Evolutionary conservation across 2,797 vertebrate genomes (phyloP).

Genomic region (Catamblyrhynchus diadema): DNA sequence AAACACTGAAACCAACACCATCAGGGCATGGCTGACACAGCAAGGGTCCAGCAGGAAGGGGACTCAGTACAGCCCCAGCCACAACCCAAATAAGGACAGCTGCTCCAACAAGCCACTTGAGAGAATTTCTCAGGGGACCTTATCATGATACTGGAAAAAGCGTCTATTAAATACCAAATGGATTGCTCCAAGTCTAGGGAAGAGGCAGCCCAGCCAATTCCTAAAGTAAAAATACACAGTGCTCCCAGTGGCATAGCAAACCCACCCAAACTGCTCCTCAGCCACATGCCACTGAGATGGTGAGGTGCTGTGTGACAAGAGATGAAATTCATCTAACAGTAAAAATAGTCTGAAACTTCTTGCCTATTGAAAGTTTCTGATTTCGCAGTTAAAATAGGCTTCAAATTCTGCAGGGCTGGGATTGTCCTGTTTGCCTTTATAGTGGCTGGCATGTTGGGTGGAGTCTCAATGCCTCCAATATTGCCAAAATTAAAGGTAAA

Average conservation of each 20-base stretch:
- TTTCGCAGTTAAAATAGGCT: not conserved
- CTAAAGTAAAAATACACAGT: not conserved
- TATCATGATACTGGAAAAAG: not conserved
- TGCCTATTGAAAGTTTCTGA: not conserved
- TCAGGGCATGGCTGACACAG: fast-evolving
- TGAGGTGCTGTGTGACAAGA: not conserved
- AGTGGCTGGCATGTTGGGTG: not conserved
- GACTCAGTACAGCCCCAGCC: not conserved
- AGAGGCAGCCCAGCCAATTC: not conserved
- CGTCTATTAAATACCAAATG: not conserved
- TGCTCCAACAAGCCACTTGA: not conserved
- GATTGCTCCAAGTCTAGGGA: not conserved
- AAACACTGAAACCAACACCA: not conserved
- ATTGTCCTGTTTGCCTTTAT: not conserved
- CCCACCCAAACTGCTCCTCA: not conserved
- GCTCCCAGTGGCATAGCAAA: not conserved
- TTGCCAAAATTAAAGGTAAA: not conserved
- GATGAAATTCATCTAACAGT: not conserved
- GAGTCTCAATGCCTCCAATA: not conserved
- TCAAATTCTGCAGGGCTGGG: not conserved
- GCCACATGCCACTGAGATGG: fast-evolving
- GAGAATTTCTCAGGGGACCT: not conserved
- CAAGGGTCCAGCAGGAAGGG: not conserved
- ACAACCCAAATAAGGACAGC: not conserved
- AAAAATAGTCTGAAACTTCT: not conserved